A percentile compares a stretch with the other conserved stretches of the same genome.
These are phyloP conservation scores for Falcaria lacertinaria DNA, from an alignment of 2,888 invertebrate species.

Conservation along the genomic window DNA sequence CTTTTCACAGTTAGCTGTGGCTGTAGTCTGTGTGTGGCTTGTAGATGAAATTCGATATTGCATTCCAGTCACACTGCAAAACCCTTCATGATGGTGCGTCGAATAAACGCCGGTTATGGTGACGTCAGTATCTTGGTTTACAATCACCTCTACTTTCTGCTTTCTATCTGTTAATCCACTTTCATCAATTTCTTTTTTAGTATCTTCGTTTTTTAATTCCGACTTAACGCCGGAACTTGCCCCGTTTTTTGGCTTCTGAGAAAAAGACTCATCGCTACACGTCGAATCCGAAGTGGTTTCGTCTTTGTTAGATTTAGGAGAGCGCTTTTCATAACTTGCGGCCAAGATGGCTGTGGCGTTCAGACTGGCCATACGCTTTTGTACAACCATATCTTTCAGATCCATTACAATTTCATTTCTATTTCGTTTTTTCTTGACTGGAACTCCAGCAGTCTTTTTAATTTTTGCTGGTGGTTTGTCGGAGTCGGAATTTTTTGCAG, in stretches of 20 bases:
- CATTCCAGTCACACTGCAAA: constrained; percentile 91
- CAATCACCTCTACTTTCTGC: constrained; percentile 87
- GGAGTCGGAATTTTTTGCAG: constrained; percentile 67
- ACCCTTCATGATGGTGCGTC: constrained; percentile 90
- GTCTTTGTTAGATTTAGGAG: constrained; percentile 78
- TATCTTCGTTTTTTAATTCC: constrained; percentile 69
- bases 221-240: constrained; percentile 76
- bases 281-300: constrained; percentile 80
- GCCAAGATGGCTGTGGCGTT: constrained; percentile 95
- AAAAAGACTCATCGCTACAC: constrained; percentile 74
- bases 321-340: constrained; percentile 90
- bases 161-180: constrained; percentile 50
- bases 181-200: constrained; percentile 66
- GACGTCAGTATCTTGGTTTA: constrained; percentile 92
- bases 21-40: constrained; percentile 91
- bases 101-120: constrained; percentile 93
- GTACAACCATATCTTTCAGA: constrained; percentile 91
- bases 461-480: constrained; percentile 71
- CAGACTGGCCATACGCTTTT: constrained; percentile 94
- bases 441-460: constrained; percentile 63
- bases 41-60: constrained; percentile 93
- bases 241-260: constrained; percentile 76
- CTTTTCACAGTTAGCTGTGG: constrained; percentile 87
- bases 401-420: constrained; percentile 86
- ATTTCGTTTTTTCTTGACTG: constrained; percentile 77